Evolutionary conservation across 2,888 invertebrate genomes (phyloP), one percentile per base, ranked within the genome.

Genomic region (Arge pagana): DNA sequence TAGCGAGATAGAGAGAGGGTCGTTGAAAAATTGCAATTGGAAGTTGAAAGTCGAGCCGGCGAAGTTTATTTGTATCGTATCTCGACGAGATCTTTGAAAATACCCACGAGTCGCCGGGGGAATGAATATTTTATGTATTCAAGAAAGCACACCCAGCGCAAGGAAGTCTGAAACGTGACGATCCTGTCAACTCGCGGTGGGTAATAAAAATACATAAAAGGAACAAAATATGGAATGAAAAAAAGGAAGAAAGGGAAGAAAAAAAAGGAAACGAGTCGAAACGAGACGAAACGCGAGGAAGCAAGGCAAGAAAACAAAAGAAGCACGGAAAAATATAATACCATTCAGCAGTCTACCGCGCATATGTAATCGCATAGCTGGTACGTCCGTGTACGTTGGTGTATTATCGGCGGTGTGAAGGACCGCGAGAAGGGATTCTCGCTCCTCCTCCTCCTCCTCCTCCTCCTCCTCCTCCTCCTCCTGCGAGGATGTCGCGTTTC

Each of bases 161-260:
- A 73, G 73, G 73, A 73, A 73, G 73, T 71, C 66, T 66, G 62
- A 59, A 67, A 72, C 73, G 73, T 74, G 73, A 71, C 71, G 64
- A 58, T 57, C 65, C 62, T 72, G 65, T 68, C 66, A 70, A 73
- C 66, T 60, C 4, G 45, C 19, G 33, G 45, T 23, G 24, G 45
- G n/a, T 33, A 33, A 45, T 42, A 30, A 42, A n/a, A 42, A 30
- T 30, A 18, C 21, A 19, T 42, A 26, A 26, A 24, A 35, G 23
- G n/a, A 21, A 21, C n/a, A n/a, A 39, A 40, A 26, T 7, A 6
- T 26, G 8, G 1, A 24, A 3, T 3, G 13, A 18, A 19, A 36
- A 36, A 7, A 19, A 15, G 16, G n/a, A 41, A 28, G 19, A 28
- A 30, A 42, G 3, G 42, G 15, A 42, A 7, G 19, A 19, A 42